Evolutionary conservation across 2,113 vertebrate genomes (phyloP).

Genomic region (Calidris pugnax): DNA sequence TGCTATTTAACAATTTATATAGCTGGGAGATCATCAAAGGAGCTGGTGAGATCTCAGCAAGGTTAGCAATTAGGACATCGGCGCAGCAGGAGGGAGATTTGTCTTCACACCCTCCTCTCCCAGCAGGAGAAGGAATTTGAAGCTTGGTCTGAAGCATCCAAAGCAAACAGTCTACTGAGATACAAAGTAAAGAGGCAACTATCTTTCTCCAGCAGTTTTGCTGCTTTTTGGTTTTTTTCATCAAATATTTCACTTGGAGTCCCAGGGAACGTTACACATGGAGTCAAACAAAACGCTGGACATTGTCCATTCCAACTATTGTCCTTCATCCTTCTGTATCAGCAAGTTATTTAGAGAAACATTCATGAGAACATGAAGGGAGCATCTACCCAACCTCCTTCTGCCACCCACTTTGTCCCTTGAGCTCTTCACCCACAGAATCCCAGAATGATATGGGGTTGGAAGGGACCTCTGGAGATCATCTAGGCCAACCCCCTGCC

Average conservation of each 20-base stretch:
- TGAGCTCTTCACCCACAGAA: not conserved
- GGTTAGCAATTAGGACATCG: not conserved
- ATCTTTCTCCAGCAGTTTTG: not conserved
- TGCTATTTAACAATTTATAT: not conserved
- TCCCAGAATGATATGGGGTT: too few species aligned
- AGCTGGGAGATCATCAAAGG: not conserved
- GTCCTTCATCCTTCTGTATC: not conserved
- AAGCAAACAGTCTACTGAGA: not conserved
- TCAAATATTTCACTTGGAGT: not conserved
- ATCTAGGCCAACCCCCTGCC: too few species aligned
- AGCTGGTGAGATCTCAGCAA: not conserved
- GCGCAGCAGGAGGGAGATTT: not conserved
- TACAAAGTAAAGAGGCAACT: too few species aligned
- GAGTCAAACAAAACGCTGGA: not conserved
- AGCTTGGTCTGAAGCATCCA: not conserved
- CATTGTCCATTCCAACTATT: not conserved
- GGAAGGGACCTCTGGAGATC: too few species aligned
- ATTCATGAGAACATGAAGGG: rapidly evolving
- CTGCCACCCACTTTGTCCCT: not conserved
- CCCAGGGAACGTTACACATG: rapidly evolving
- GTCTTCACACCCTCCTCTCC: not conserved
- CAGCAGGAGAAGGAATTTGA: not conserved
- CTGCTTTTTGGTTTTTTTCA: not conserved
- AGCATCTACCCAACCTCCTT: not conserved
- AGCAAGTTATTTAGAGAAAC: not conserved